phyloP scores from a whole-genome alignment of 2,113 vertebrate genomes.

The Erpornis zantholeuca region DNA sequence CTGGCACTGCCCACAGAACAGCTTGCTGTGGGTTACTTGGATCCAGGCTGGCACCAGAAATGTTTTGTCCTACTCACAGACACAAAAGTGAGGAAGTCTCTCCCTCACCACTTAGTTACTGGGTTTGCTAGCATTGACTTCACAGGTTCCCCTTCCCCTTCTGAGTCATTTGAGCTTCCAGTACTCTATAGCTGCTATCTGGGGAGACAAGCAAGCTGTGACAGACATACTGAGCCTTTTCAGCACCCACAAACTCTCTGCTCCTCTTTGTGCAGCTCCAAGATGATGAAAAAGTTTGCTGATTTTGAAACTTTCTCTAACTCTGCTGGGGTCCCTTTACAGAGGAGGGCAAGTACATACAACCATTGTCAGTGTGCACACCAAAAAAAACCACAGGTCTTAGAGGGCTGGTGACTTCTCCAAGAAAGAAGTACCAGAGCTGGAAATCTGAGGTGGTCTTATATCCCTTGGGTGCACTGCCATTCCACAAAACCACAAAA shows the following conservation, averaged over 20 bases:
- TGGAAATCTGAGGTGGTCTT: background rate
- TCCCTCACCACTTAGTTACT: background rate
- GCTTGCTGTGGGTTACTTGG: background rate
- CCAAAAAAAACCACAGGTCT: background rate
- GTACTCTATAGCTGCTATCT: background rate
- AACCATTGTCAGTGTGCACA: background rate
- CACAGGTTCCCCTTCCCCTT: slow-evolving; percentile 14
- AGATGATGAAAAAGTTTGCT: background rate
- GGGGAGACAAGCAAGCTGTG: background rate
- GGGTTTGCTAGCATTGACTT: background rate
- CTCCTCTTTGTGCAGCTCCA: background rate
- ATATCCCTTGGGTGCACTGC: background rate
- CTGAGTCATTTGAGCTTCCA: slow-evolving; percentile 15
- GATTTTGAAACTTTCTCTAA: background rate
- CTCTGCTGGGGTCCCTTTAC: background rate
- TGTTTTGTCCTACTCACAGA: background rate
- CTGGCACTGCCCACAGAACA: background rate
- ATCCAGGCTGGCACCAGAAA: background rate
- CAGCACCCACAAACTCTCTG: slow-evolving; percentile 22
- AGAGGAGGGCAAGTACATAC: background rate
- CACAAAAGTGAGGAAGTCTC: background rate
- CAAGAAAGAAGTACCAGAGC: background rate
- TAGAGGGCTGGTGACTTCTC: background rate
- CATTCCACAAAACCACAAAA: background rate
- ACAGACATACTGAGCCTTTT: slow-evolving; percentile 23